Conservation (phyloP, 2,113 vertebrate genomes). For the Myotis brandtii region DNA sequence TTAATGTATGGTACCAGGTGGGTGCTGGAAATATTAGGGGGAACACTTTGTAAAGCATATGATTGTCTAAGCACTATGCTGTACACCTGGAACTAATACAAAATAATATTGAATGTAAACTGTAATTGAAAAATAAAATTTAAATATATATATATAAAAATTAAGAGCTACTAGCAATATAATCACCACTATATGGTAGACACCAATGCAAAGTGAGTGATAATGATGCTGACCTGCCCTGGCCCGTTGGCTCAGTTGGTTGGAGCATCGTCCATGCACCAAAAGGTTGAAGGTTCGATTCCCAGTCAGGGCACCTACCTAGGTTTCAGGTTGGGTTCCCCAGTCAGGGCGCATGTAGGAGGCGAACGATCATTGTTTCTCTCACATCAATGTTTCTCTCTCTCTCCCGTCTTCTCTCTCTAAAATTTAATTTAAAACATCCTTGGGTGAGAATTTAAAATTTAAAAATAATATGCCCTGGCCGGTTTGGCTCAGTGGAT, state of each 20-base stretch:
- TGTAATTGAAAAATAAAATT: not conserved
- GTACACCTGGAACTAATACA: not conserved
- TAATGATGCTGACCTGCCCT: not conserved
- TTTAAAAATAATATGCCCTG: not conserved
- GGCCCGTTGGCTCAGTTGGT: not conserved
- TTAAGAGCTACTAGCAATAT: not conserved
- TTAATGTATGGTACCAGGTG: not conserved
- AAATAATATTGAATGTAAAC: not conserved
- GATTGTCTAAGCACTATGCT: not conserved
- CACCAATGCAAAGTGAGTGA: not conserved
- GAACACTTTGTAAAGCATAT: not conserved
- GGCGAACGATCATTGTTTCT: not conserved
- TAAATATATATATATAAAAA: not conserved
- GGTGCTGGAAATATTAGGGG: not conserved
- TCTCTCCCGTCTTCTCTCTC: not conserved
- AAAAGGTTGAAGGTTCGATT: not conserved
- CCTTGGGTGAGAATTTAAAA: not conserved
- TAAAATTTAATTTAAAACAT: not conserved
- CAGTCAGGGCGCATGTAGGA: not conserved
- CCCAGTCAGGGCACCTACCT: not conserved
- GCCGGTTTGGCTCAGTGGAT: too few species aligned
- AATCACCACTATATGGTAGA: not conserved
- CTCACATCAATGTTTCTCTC: not conserved
- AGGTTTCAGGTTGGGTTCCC: not conserved
- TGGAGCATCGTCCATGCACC: not conserved